phyloP scores from a whole-genome alignment of 2,888 invertebrate genomes.

The Pristionchus arcanus region DNA sequence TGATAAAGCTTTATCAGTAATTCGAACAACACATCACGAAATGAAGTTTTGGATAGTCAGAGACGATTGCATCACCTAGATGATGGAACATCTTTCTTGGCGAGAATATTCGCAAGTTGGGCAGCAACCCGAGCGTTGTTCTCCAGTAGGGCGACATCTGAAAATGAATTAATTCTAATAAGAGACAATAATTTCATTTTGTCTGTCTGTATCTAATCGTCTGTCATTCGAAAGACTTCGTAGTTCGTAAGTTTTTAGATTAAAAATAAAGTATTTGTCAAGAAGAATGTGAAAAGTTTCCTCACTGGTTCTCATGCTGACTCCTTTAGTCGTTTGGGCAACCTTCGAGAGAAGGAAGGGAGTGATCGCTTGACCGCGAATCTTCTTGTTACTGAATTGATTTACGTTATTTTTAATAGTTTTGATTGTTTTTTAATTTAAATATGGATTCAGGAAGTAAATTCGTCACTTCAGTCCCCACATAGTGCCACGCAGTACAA shows the following conservation, averaged over 20 bases:
- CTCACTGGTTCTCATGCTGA: constrained; percentile 90
- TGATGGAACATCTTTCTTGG: background rate
- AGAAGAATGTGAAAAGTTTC: background rate
- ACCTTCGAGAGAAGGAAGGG: constrained; percentile 91
- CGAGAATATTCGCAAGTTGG: constrained; percentile 85
- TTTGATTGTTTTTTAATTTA: too few species aligned
- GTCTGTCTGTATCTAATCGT: too few species aligned
- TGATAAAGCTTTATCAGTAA: constrained; percentile 16
- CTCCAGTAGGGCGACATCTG: constrained; percentile 92
- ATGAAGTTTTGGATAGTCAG: background rate
- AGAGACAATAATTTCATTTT: too few species aligned
- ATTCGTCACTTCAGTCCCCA: too few species aligned
- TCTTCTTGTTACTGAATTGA: constrained; percentile 70
- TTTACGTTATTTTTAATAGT: background rate
- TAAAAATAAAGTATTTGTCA: too few species aligned
- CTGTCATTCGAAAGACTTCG: too few species aligned
- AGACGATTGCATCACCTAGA: background rate
- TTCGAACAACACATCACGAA: constrained; percentile 7
- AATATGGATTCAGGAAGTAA: too few species aligned
- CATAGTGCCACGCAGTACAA: too few species aligned
- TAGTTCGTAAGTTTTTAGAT: too few species aligned
- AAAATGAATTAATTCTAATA: constrained; percentile 50
- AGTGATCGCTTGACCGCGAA: constrained; percentile 92
- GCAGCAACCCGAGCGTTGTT: constrained; percentile 93
- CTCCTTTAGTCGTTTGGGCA: constrained; percentile 88